Conservation (phyloP, 2,113 vertebrate genomes). For the Epinephelus lanceolatus region DNA sequence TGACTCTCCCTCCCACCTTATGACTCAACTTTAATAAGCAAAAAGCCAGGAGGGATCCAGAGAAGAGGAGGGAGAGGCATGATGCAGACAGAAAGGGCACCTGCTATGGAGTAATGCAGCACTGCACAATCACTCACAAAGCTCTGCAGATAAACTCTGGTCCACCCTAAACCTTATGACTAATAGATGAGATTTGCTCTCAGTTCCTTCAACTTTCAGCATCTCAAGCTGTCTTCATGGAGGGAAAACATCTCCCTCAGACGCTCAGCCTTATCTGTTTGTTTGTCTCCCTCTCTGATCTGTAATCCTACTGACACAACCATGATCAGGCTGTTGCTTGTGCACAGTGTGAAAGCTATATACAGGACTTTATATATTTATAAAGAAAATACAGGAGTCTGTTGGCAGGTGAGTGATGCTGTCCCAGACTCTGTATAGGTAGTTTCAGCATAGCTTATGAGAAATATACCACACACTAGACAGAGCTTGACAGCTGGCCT, state of each 20-base stretch:
- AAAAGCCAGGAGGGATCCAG: slow-evolving; percentile 40
- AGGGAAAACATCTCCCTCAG: slow-evolving; percentile 7
- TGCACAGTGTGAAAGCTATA: background rate
- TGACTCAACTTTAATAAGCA: slow-evolving; percentile 70
- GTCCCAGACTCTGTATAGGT: background rate
- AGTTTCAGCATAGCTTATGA: background rate
- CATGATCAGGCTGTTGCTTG: slow-evolving; percentile 14
- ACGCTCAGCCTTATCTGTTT: background rate
- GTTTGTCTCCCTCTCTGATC: slow-evolving; percentile 3
- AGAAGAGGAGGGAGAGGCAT: slow-evolving; percentile 30
- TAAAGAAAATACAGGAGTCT: background rate
- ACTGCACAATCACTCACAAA: slow-evolving; percentile 54
- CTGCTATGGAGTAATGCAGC: slow-evolving; percentile 46
- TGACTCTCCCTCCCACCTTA: slow-evolving; percentile 45
- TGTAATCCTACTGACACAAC: slow-evolving; percentile 13
- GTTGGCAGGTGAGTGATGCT: background rate
- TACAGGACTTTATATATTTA: background rate
- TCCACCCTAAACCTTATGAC: slow-evolving; percentile 68
- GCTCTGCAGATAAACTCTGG: slow-evolving; percentile 54
- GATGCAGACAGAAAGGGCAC: slow-evolving; percentile 10
- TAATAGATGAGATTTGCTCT: slow-evolving; percentile 71
- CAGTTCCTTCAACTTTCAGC: slow-evolving; percentile 31
- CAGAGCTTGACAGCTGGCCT: background rate
- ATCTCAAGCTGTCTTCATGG: slow-evolving; percentile 16
- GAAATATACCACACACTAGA: background rate